Base-by-base conservation (phyloP, 2,797 vertebrate species). In the Urophycis tenuis region DNA sequence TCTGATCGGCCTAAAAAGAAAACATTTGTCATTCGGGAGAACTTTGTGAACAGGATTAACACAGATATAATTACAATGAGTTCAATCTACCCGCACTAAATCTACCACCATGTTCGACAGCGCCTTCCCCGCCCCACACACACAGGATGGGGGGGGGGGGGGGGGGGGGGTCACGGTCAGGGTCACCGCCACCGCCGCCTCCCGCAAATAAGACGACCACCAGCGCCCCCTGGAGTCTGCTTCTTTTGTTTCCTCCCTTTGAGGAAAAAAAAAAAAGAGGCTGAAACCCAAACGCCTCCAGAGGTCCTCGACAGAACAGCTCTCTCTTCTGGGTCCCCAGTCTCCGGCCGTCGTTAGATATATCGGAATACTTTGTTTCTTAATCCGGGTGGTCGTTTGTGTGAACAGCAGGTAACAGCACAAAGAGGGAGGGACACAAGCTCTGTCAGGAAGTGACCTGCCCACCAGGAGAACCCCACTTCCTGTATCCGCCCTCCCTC, bases 181-280 rank as follows among this genome's bases (percentile, higher is more conserved):
- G 2, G 15, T 60, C n/a, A 19, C 5, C 69, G 7, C 6, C 29
- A 30, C 67, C 30, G 8, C 35, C 19, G 15, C 25, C 10, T 31
- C 72, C 2, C 30, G 14, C 8, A 74, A 22, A n/a, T n/a, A 64
- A 34, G 7, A 67, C n/a, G 31, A 25, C 12, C 64, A 83, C 79
- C 33, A 15, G 74, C 45, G 36, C 19, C 30, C 69, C 0, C 39
- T 82, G 77, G 84, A 84, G 84, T 86, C 82, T 75, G 74, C 73
- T 78, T 77, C 31, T 81, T 93, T 92, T 92, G 91, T 91, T 91
- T 91, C 89, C 83, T 83, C 89, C 88, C 83, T 86, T 87, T 82
- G 74, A 45, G 17, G 41, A 32, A 73, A 74, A 79, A 88, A 88
- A 87, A 32, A 73, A 74, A 79, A 88, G 87, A 87, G 89, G 78